These are phyloP conservation scores for Nesospiza acunhae DNA, from an alignment of 2,113 vertebrate genomes.

Conservation along the genomic window DNA sequence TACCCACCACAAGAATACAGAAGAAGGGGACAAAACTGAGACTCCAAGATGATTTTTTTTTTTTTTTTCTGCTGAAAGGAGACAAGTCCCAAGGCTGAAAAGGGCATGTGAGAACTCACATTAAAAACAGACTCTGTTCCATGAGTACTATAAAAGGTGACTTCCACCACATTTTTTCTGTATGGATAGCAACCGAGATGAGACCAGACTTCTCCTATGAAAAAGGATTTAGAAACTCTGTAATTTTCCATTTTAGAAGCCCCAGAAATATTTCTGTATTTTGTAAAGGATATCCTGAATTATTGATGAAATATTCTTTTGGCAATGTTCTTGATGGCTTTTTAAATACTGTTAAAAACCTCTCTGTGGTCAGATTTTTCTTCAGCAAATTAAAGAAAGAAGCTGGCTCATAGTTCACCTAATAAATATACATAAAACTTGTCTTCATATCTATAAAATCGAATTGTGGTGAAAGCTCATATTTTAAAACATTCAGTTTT, in stretches of 20 bases:
- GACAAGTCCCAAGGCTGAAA: background rate
- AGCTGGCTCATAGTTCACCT: background rate
- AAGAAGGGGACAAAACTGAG: background rate
- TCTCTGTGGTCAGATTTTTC: background rate
- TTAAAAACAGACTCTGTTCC: background rate
- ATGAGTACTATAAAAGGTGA: background rate
- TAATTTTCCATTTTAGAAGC: background rate
- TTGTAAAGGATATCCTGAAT: slow-evolving; percentile 25
- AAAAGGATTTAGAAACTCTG: background rate
- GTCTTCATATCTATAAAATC: background rate
- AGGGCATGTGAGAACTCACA: background rate
- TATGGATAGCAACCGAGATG: background rate
- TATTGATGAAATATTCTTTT: slow-evolving; percentile 40
- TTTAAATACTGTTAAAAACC: background rate
- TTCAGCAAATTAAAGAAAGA: slow-evolving; percentile 14
- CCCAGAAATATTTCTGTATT: background rate
- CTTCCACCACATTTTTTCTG: background rate
- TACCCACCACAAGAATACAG: background rate
- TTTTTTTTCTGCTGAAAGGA: background rate
- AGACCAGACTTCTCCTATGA: background rate
- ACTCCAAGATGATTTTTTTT: background rate
- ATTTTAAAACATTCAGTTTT: background rate
- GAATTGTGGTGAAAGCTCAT: background rate
- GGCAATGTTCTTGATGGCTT: background rate
- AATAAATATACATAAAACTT: slow-evolving; percentile 4